These are phyloP conservation scores for Natrix natrix DNA, from an alignment of 2,797 vertebrate species.

Conservation along the genomic window DNA sequence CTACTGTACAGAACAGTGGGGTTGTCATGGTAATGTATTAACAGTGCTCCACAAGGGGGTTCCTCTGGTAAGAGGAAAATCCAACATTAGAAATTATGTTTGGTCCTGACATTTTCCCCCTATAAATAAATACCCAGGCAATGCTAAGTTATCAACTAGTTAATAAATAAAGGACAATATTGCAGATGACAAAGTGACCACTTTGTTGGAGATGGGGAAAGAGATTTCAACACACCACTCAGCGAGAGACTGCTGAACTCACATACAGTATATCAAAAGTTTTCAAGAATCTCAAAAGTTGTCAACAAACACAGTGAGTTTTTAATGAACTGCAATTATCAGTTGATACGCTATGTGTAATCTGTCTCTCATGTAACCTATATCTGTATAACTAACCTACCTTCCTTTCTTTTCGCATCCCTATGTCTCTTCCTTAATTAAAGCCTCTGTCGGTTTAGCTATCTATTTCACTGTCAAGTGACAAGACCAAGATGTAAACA, in stretches of 20 bases:
- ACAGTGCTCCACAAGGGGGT: no score
- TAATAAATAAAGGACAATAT: background rate
- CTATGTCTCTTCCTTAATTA: background rate
- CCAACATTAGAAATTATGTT: no score
- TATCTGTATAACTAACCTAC: background rate
- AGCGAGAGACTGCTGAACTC: background rate
- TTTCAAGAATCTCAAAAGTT: background rate
- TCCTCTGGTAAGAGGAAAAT: no score
- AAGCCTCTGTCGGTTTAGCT: background rate
- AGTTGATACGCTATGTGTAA: background rate
- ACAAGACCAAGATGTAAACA: background rate
- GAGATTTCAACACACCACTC: background rate
- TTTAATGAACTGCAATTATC: background rate
- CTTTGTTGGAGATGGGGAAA: background rate
- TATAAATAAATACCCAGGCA: no score
- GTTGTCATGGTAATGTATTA: no score
- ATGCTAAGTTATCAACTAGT: no score
- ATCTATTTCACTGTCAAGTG: background rate
- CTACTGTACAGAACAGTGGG: no score
- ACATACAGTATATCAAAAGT: background rate
- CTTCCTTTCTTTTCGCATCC: background rate
- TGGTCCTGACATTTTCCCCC: no score
- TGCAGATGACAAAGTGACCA: background rate
- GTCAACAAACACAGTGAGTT: background rate
- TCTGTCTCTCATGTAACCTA: background rate